Evolutionary conservation across 2,113 vertebrate genomes (phyloP).

Genomic region (Podarcis muralis): DNA sequence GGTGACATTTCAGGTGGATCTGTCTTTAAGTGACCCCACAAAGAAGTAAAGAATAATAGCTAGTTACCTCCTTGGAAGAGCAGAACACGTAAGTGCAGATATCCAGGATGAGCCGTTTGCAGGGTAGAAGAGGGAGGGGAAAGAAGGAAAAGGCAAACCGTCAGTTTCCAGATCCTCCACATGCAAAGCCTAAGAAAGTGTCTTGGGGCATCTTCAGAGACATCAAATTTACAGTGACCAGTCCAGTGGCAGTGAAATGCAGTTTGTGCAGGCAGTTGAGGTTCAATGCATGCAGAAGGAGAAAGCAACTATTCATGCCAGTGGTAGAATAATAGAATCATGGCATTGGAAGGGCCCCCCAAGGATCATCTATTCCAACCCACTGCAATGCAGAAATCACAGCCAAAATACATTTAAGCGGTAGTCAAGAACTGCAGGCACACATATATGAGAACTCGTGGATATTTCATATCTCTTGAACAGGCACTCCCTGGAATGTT

Average conservation of each 20-base stretch:
- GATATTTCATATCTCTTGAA: too few relatives aligned
- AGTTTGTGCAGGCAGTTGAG: neutral
- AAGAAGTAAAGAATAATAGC: neutral
- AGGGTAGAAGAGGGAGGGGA: neutral
- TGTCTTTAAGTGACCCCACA: neutral
- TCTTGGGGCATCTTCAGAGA: neutral
- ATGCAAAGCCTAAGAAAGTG: neutral
- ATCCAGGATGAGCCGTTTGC: neutral
- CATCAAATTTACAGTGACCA: too few relatives aligned
- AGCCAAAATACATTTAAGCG: neutral
- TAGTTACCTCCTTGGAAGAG: constrained; percentile 57
- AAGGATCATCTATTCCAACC: too few relatives aligned
- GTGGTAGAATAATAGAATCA: neutral
- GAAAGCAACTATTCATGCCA: neutral
- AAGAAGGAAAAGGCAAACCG: constrained; percentile 11
- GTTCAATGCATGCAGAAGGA: neutral
- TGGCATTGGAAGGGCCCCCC: neutral
- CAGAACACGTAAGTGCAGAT: rapidly evolving
- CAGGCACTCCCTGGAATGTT: too few relatives aligned
- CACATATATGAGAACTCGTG: too few relatives aligned
- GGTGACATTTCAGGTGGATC: too few relatives aligned
- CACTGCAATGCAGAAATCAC: too few relatives aligned
- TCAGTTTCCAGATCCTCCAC: neutral
- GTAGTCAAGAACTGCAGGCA: neutral
- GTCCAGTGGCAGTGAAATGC: neutral